A percentile compares a stretch with the other conserved stretches of the same genome.
phyloP scores from a whole-genome alignment of 2,797 vertebrate species.

The Picus viridis region DNA sequence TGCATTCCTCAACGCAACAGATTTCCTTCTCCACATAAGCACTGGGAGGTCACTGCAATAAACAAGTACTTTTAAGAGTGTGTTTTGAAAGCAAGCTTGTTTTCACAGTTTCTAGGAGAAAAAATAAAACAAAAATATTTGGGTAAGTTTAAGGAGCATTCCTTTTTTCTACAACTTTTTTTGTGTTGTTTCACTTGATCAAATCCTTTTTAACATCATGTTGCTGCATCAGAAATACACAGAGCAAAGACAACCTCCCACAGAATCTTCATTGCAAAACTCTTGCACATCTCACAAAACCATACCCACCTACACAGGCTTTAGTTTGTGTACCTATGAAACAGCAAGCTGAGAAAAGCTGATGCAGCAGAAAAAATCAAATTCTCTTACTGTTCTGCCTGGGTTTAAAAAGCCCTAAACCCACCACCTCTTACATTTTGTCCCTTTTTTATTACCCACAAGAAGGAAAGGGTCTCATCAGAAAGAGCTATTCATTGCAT shows the following conservation, averaged over 20 bases:
- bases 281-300: neutral
- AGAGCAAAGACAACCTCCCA: neutral
- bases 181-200: neutral
- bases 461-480: neutral
- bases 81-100: neutral
- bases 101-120: neutral
- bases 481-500: rapidly evolving
- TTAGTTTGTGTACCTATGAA: neutral
- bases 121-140: neutral
- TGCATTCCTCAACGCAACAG: neutral
- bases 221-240: neutral
- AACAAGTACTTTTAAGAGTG: neutral
- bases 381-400: conserved; percentile 1
- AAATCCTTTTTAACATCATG: rapidly evolving
- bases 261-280: neutral
- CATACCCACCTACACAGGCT: rapidly evolving
- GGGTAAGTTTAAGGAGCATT: neutral
- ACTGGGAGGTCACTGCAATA: neutral
- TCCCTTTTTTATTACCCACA: rapidly evolving
- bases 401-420: neutral
- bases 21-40: neutral
- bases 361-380: neutral
- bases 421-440: neutral
- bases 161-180: neutral
- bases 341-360: neutral